Percentiles rank a stretch among this genome's conserved stretches.
Conservation (phyloP, 2,797 vertebrate genomes). For the Hoplostethus atlanticus region DNA sequence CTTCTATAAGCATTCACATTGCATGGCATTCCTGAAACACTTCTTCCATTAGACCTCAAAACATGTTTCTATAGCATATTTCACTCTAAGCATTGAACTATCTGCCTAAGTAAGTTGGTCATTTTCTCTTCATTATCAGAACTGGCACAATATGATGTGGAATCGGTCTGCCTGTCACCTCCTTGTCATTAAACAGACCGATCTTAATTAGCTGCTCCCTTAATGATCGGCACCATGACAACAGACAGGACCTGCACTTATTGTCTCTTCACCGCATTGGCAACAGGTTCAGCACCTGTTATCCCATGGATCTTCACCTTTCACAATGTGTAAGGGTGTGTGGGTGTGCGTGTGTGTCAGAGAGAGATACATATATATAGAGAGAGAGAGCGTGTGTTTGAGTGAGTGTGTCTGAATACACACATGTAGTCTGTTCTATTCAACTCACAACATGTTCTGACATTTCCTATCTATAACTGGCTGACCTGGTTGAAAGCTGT, state of each 20-base stretch:
- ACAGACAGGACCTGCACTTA: not conserved
- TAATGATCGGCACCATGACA: not conserved
- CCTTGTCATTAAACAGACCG: not conserved
- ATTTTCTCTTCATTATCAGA: not conserved
- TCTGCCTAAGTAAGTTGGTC: not conserved
- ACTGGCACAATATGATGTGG: not conserved
- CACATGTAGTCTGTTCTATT: not conserved
- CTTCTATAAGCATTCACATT: not conserved
- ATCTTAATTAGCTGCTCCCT: not conserved
- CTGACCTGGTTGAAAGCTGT: not conserved
- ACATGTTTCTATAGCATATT: not conserved
- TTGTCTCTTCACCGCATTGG: not conserved
- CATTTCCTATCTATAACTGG: not conserved
- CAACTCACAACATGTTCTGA: not conserved
- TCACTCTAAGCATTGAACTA: not conserved
- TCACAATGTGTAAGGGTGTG: not conserved
- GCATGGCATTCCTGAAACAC: not conserved
- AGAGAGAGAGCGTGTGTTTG: not conserved
- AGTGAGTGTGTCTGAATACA: not conserved
- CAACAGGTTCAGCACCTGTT: constrained; percentile 8
- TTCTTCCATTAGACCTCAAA: not conserved
- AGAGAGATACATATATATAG: too few relatives aligned
- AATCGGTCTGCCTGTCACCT: not conserved
- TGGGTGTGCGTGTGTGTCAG: not conserved
- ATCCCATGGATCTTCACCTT: not conserved